phyloP scores from a whole-genome alignment of 2,797 vertebrate genomes.

The Gymnothorax javanicus region DNA sequence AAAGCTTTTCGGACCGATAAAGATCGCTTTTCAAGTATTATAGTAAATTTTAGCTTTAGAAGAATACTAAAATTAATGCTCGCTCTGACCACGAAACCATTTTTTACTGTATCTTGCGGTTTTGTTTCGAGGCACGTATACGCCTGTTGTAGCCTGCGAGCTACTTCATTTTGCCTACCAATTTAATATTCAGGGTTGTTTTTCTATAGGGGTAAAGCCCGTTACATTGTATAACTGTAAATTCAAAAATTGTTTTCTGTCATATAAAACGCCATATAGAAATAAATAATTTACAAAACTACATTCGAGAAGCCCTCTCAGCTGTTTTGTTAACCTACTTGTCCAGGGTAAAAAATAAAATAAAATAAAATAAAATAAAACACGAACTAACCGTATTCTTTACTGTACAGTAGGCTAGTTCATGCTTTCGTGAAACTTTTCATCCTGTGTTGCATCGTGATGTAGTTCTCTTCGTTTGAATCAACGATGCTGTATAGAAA shows the following conservation, averaged over 20 bases:
- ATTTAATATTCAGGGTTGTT: not conserved
- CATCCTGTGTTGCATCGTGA: not conserved
- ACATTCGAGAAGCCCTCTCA: constrained; percentile 20
- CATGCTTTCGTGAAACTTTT: not conserved
- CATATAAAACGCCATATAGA: constrained; percentile 59
- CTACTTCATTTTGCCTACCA: not conserved
- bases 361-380: not conserved
- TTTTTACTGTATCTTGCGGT: not conserved
- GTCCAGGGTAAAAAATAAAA: not conserved
- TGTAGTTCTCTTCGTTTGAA: not conserved
- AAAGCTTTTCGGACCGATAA: not conserved
- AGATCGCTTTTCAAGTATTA: not conserved
- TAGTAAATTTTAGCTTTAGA: not conserved
- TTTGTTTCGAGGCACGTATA: not conserved
- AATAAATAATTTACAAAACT: constrained; percentile 81
- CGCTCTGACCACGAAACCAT: not conserved
- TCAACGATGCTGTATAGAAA: not conserved
- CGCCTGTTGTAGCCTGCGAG: not conserved
- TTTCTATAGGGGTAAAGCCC: not conserved
- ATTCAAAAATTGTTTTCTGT: constrained; percentile 40
- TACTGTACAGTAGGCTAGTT: not conserved
- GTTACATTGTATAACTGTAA: constrained; percentile 17
- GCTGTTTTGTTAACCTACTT: not conserved
- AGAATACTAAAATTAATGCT: not conserved
- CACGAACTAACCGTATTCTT: not conserved